Percentiles rank a stretch among this genome's conserved stretches.
Conservation (phyloP, 2,797 vertebrate species). For the Dermochelys coriacea region DNA sequence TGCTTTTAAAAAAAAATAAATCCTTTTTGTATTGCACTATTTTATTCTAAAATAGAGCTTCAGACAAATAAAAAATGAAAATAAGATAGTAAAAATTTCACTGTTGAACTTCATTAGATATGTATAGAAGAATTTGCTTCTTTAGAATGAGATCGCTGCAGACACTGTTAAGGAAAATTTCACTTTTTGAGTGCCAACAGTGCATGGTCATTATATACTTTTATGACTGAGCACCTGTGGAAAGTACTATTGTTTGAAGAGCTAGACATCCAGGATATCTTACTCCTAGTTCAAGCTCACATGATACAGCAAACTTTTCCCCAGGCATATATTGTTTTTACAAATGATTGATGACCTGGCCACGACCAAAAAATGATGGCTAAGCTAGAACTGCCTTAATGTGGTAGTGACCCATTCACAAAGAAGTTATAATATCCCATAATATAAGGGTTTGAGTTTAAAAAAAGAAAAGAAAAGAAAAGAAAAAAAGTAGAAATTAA, state of each 20-base stretch:
- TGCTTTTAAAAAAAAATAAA: constrained; percentile 12
- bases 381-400: not conserved
- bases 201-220: rapidly evolving
- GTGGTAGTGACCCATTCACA: not conserved
- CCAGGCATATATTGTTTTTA: not conserved
- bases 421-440: not conserved
- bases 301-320: not conserved
- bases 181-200: rapidly evolving
- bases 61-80: not conserved
- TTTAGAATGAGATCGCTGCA: not conserved
- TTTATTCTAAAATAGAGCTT: constrained; percentile 23
- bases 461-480: not conserved
- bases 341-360: not conserved
- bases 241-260: not conserved
- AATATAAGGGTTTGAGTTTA: not conserved
- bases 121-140: not conserved
- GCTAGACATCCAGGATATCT: not conserved
- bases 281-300: not conserved
- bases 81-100: not conserved
- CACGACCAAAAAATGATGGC: not conserved
- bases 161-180: not conserved
- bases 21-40: not conserved
- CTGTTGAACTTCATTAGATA: not conserved
- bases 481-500: not conserved
- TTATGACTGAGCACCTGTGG: rapidly evolving